Evolutionary conservation across 2,888 invertebrate species (phyloP), one percentile per base, ranked within the genome.

Genomic region (Argyresthia goedartella): DNA sequence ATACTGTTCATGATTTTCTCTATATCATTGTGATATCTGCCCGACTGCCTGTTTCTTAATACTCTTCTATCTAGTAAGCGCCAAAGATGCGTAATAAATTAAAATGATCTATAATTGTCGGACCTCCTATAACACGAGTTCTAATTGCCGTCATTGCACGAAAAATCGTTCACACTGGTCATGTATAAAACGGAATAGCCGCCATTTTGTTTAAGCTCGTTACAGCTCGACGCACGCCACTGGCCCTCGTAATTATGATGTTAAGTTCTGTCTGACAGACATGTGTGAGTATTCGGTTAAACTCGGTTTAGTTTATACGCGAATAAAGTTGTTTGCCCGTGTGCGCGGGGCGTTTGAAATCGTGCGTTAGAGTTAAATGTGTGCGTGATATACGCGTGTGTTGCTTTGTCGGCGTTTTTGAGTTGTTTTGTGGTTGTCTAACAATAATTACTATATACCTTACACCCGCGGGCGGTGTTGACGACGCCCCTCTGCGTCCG

Each of bases 181-280:
- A 58, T 41, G 67, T 69, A 75, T 71, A 76, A 80, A 73, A 66
- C 76, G 79, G 78, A 77, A 78, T 75, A 74, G 73, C 75, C 68
- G 81, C 85, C 85, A 85, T 86, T 85, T 86, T 85, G 81, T 82
- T 80, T 75, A 77, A 73, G 78, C 82, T 80, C 77, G 84, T 86
- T 81, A 84, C 82, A 81, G 73, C 75, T 75, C 78, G 78, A 76
- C 82, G 81, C 84, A 79, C 81, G 85, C 84, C 81, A 79, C 71
- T 76, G 81, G 77, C 74, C 73, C 73, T 73, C 72, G 73, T 86
- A 84, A 86, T 86, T 85, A 85, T 79, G 76, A 80, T 77, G 82
- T 76, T 71, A 68, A 60, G 60, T 59, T 55, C 50, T 53, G 52
- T 55, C 50, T 53, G 52, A 58, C 55, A 54, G 53, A 52, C 57